A percentile compares a stretch with the other conserved stretches of the same genome.
Evolutionary conservation across 2,113 vertebrate genomes (phyloP).

Genomic region (Myxocyprinus asiaticus): DNA sequence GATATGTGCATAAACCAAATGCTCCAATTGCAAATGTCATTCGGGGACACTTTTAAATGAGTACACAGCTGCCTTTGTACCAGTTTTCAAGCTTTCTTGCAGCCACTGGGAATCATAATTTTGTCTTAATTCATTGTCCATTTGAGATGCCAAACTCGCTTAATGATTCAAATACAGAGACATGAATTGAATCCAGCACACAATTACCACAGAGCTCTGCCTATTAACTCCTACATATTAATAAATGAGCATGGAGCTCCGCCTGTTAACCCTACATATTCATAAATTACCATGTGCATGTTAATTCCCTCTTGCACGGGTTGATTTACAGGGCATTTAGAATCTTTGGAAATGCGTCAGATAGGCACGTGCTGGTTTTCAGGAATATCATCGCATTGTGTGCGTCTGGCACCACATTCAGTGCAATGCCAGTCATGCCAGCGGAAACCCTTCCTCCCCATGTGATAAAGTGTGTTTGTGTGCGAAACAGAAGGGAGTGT

Average conservation of each 20-base stretch:
- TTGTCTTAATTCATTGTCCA: conserved; percentile 74
- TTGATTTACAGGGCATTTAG: conserved; percentile 39
- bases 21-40: neutral
- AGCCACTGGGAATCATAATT: conserved; percentile 64
- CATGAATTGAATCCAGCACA: conserved; percentile 62
- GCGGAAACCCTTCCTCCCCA: neutral
- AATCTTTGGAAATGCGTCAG: conserved; percentile 32
- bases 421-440: conserved; percentile 49
- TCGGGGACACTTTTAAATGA: no score
- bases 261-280: conserved; percentile 73
- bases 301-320: conserved; percentile 54
- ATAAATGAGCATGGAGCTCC: conserved; percentile 58
- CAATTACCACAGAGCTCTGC: conserved; percentile 70
- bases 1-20: neutral
- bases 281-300: conserved; percentile 55
- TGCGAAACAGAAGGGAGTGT: conserved; percentile 40
- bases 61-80: neutral
- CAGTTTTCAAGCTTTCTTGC: neutral
- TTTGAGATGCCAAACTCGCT: conserved; percentile 46
- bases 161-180: conserved; percentile 72
- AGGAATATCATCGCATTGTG: conserved; percentile 56
- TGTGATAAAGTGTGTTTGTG: conserved; percentile 16
- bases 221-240: conserved; percentile 73
- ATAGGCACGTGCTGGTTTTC: conserved; percentile 53
- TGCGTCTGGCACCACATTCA: conserved; percentile 42